These are phyloP conservation scores for Erythrolamprus reginae DNA, from an alignment of 2,113 vertebrate species.

Conservation along the genomic window DNA sequence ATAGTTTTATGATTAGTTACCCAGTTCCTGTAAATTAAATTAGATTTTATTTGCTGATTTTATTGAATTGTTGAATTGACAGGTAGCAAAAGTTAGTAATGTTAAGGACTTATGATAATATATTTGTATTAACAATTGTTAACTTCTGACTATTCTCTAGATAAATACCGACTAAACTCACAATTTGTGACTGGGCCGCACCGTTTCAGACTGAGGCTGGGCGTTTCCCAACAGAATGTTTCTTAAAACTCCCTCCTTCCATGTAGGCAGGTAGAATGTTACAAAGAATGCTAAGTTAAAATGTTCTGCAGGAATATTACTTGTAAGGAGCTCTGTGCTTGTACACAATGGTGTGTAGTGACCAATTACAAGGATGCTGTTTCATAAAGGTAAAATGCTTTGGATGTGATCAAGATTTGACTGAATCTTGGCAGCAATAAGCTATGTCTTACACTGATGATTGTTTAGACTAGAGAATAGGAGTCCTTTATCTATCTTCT, in stretches of 20 bases:
- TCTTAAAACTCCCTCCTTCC: not conserved
- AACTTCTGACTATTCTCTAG: not conserved
- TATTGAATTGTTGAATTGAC: not conserved
- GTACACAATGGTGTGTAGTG: not conserved
- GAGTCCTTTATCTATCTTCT: not conserved
- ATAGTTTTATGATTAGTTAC: not conserved
- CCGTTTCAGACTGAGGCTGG: not conserved
- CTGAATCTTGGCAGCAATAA: not conserved
- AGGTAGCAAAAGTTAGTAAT: not conserved
- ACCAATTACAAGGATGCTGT: not conserved
- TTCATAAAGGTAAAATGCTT: not conserved
- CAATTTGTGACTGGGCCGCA: not conserved
- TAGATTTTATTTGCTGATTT: not conserved
- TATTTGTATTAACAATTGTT: not conserved
- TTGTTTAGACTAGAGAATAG: not conserved
- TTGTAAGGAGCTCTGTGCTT: not conserved
- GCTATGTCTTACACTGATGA: not conserved
- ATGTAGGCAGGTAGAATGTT: not conserved
- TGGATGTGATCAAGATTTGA: not conserved
- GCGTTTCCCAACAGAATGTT: not conserved
- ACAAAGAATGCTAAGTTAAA: not conserved
- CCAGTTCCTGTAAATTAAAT: not conserved
- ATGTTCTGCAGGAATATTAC: not conserved
- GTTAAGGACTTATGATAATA: not conserved
- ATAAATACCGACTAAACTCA: not conserved